These are phyloP conservation scores for Mesoclemmys tuberculata DNA, from an alignment of 2,113 vertebrate species.

Conservation along the genomic window DNA sequence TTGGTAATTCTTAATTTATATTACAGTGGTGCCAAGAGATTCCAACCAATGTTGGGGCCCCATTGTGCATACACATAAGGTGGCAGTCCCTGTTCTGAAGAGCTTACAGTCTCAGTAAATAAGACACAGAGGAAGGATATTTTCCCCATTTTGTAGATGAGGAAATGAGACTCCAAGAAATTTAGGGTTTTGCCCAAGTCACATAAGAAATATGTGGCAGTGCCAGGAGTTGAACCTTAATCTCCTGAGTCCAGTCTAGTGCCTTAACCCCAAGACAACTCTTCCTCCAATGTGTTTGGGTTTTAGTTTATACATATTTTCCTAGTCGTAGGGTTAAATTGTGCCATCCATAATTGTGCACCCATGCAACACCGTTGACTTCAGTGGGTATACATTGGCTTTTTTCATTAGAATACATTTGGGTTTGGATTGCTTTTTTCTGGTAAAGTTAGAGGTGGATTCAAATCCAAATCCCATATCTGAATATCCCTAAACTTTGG, in stretches of 20 bases:
- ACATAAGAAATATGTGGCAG: neutral
- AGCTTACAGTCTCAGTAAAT: neutral
- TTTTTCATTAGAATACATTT: neutral
- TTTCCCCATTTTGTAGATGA: neutral
- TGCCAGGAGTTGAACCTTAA: neutral
- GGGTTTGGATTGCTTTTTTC: neutral
- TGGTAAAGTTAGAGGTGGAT: neutral
- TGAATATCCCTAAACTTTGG: neutral
- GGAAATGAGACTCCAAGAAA: neutral
- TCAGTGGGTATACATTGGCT: neutral
- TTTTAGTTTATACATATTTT: neutral
- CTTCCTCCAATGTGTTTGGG: neutral
- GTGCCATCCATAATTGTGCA: neutral
- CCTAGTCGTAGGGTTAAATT: neutral
- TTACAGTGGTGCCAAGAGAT: neutral
- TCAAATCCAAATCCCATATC: neutral
- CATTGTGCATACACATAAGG: neutral
- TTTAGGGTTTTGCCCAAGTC: neutral
- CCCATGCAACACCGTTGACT: neutral
- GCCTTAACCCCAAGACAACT: neutral
- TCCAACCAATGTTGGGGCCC: neutral
- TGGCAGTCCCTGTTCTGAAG: neutral
- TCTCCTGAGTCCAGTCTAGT: neutral
- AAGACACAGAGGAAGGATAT: neutral
- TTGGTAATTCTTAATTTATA: neutral